phyloP scores from a whole-genome alignment of 2,113 vertebrate genomes.

The Carassius carassius region DNA sequence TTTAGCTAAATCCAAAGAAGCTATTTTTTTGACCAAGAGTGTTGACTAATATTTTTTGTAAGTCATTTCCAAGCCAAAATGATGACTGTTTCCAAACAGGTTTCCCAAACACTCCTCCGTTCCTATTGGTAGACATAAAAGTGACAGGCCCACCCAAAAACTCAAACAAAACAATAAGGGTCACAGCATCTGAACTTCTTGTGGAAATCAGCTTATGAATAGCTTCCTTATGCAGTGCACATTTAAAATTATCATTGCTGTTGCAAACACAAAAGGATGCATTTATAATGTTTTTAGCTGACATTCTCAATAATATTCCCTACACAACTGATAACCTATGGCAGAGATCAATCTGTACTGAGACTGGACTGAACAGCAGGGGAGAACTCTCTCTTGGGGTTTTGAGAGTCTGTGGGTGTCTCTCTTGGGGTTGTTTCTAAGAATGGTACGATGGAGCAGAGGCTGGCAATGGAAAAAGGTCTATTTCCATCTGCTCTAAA shows the following conservation, averaged over 20 bases:
- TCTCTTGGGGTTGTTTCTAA: slow-evolving; percentile 69
- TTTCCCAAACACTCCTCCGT: neutral
- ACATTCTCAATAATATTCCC: neutral
- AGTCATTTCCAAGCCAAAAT: neutral
- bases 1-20: neutral
- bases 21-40: neutral
- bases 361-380: slow-evolving; percentile 11
- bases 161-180: neutral
- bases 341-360: neutral
- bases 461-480: slow-evolving; percentile 77
- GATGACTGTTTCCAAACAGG: neutral
- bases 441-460: slow-evolving; percentile 61
- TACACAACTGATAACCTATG: neutral
- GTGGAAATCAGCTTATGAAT: neutral
- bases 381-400: slow-evolving; percentile 14
- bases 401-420: slow-evolving; percentile 61
- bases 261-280: neutral
- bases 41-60: neutral
- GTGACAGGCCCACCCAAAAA: neutral
- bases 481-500: slow-evolving; percentile 81
- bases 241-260: neutral
- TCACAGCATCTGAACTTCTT: neutral
- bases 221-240: neutral
- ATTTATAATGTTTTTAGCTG: neutral
- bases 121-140: neutral